Conservation (phyloP, 2,888 invertebrate genomes). For the Lepidochrysops patricia region DNA sequence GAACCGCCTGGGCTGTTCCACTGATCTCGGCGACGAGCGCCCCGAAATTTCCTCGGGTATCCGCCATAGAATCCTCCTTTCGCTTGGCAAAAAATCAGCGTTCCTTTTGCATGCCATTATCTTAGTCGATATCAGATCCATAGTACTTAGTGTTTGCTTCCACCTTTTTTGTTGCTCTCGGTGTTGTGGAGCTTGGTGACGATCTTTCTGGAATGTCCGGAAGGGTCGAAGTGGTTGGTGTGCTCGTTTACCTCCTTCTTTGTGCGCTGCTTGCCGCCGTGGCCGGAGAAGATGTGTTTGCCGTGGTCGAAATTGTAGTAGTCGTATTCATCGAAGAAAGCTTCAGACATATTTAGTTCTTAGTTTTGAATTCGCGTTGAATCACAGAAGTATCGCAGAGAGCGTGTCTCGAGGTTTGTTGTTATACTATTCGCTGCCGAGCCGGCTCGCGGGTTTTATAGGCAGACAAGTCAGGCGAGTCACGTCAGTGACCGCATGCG, state of each 20-base stretch:
- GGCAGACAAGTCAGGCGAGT: constrained; percentile 27
- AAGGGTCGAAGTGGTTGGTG: constrained; percentile 93
- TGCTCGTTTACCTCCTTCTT: constrained; percentile 92
- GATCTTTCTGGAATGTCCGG: constrained; percentile 94
- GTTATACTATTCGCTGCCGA: constrained; percentile 42
- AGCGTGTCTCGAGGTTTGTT: constrained; percentile 41
- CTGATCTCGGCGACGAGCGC: constrained; percentile 58
- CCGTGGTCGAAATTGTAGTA: constrained; percentile 96
- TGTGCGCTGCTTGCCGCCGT: constrained; percentile 92
- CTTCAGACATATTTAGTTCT: constrained; percentile 82
- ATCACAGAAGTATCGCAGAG: constrained; percentile 38
- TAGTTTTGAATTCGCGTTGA: constrained; percentile 33
- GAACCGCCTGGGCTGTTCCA: constrained; percentile 61
- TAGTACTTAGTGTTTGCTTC: constrained; percentile 46
- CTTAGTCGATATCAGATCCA: constrained; percentile 25
- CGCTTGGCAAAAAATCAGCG: constrained; percentile 50
- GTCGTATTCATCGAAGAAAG: constrained; percentile 92
- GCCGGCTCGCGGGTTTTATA: constrained; percentile 47
- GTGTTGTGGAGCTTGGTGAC: constrained; percentile 89
- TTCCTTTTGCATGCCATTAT: constrained; percentile 63
- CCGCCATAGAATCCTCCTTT: constrained; percentile 62
- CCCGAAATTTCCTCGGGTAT: constrained; percentile 55
- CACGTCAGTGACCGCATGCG: constrained; percentile 72
- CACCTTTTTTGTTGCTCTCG: constrained; percentile 83
- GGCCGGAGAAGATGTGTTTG: constrained; percentile 89